Conservation (phyloP, 2,113 vertebrate species). For the Pleuronectes platessa region DNA sequence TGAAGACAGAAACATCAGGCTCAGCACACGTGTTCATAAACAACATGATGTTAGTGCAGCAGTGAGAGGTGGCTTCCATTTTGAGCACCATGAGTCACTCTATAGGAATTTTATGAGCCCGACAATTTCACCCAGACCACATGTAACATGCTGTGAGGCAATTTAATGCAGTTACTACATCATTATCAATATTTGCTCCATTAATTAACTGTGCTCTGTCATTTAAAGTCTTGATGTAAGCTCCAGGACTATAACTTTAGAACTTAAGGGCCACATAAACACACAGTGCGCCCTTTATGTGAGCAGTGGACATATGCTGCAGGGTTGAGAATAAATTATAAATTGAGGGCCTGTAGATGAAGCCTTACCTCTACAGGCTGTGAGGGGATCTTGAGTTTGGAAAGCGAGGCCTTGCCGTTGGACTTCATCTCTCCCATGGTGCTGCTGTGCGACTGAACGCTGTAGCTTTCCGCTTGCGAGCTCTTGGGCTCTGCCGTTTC, state of each 20-base stretch:
- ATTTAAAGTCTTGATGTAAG: too few species aligned
- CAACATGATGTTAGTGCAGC: slow-evolving; percentile 32
- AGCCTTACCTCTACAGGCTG: slow-evolving; percentile 91
- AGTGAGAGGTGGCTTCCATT: slow-evolving; percentile 51
- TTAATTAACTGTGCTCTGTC: not conserved
- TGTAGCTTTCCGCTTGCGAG: slow-evolving; percentile 90
- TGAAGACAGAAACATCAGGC: slow-evolving; percentile 67
- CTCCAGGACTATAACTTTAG: not conserved
- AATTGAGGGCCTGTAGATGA: not conserved
- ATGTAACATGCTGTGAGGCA: slow-evolving; percentile 1
- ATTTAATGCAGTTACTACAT: slow-evolving; percentile 28
- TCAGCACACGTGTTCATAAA: slow-evolving; percentile 40
- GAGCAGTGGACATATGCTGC: not conserved
- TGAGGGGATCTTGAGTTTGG: slow-evolving; percentile 98
- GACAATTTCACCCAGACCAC: slow-evolving; percentile 7
- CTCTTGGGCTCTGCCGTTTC: slow-evolving; percentile 95
- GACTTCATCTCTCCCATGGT: slow-evolving; percentile 92
- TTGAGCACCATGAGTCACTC: slow-evolving; percentile 49
- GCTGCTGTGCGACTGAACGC: slow-evolving; percentile 88
- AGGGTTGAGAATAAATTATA: not conserved
- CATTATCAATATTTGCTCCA: slow-evolving; percentile 6
- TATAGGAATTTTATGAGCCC: slow-evolving; percentile 29
- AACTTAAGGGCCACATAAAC: too few species aligned
- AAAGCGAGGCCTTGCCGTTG: slow-evolving; percentile 92
- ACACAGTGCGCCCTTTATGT: not conserved